A percentile compares a stretch with the other conserved stretches of the same genome.
Conservation (phyloP, 92 coral and sea anemone species). For the Parazoanthus swiftii region DNA sequence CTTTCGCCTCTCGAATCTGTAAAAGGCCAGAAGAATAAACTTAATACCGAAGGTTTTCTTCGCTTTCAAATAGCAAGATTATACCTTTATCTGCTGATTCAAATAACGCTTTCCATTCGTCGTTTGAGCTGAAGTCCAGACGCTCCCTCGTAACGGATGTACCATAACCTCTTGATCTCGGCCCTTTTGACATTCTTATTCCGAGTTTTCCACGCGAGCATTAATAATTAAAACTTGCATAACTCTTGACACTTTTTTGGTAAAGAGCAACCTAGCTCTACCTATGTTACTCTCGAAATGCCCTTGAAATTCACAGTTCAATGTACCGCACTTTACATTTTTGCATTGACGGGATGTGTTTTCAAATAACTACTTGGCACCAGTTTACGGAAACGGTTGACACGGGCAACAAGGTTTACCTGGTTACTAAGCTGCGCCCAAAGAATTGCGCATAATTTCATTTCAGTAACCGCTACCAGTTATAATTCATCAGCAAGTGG, state of each 20-base stretch:
- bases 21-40: background rate
- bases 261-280: background rate
- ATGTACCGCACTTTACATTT: background rate
- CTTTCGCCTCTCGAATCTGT: constrained; percentile 37
- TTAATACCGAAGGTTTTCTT: background rate
- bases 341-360: background rate
- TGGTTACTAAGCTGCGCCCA: constrained; percentile 21
- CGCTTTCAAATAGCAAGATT: background rate
- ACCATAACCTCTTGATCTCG: constrained; percentile 6
- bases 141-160: constrained; percentile 43
- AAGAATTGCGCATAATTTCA: background rate
- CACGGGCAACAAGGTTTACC: constrained; percentile 42
- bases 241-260: background rate
- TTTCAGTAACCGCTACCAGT: too few relatives aligned
- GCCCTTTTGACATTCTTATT: constrained; percentile 30
- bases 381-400: constrained; percentile 23
- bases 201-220: background rate
- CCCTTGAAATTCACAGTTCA: background rate
- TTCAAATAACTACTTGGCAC: constrained; percentile 25
- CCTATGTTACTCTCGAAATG: background rate
- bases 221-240: background rate
- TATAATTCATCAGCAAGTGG: background rate
- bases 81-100: constrained; percentile 71
- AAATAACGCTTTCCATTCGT: constrained; percentile 78
- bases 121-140: constrained; percentile 41